Conservation (phyloP, 2,113 vertebrate genomes). For the Campylomormyrus tamandua region DNA sequence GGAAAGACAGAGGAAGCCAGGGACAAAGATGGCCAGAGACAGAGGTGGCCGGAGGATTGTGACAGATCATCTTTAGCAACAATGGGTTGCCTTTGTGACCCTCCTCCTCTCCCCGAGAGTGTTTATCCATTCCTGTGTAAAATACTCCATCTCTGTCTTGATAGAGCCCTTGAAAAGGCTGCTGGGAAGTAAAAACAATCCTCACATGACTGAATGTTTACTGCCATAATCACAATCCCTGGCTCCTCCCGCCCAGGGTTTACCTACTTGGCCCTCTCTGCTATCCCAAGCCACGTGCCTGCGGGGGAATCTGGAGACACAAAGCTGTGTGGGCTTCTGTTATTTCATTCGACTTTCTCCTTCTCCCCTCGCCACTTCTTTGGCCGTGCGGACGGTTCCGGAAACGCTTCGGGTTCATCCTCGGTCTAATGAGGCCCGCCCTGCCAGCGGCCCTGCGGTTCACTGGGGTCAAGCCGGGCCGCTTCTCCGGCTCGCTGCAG, state of each 20-base stretch:
- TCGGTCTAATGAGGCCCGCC: neutral
- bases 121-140: slow-evolving; percentile 5
- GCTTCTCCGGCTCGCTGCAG: neutral
- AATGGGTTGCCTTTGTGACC: neutral
- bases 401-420: neutral
- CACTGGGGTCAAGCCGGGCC: neutral
- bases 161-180: neutral
- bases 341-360: neutral
- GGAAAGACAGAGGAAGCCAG: neutral
- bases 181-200: neutral
- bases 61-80: neutral
- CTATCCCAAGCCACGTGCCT: neutral
- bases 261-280: neutral
- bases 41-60: neutral
- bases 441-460: neutral
- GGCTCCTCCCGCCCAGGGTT: neutral
- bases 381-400: neutral
- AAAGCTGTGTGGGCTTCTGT: neutral
- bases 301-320: neutral
- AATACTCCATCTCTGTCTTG: slow-evolving; percentile 6
- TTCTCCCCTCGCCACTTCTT: neutral
- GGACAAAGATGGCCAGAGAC: neutral
- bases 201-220: neutral
- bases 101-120: neutral
- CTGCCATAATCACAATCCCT: neutral